A percentile compares a stretch with the other conserved stretches of the same genome.
Conservation (phyloP, 37 sponge, comb jelly and placozoan genomes). For the Petrosia ficiformis region DNA sequence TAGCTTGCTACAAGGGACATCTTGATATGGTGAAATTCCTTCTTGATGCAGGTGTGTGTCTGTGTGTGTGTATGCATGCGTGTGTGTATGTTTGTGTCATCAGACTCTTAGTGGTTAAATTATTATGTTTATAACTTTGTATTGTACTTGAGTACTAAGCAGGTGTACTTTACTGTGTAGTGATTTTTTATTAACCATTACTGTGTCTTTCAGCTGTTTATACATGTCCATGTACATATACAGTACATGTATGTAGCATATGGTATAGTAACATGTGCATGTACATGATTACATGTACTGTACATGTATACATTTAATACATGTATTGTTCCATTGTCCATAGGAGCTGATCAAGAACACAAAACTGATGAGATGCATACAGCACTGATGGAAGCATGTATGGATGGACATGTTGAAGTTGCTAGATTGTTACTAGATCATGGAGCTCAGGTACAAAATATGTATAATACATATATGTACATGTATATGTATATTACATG, state of each 20-base stretch:
- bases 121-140: neutral
- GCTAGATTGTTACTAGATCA: conserved; percentile 78
- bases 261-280: neutral
- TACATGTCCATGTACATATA: too few species aligned
- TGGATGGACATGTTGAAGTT: conserved; percentile 91
- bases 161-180: too few species aligned
- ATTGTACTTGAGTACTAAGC: neutral
- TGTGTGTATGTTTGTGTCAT: neutral
- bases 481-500: neutral
- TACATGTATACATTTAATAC: neutral
- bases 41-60: conserved; percentile 46
- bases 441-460: conserved; percentile 57
- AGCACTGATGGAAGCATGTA: conserved; percentile 88
- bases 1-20: conserved; percentile 87
- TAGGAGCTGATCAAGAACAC: conserved; percentile 88
- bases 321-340: neutral
- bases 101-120: neutral
- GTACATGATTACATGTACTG: too few species aligned
- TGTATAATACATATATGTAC: neutral
- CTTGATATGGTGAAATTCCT: conserved; percentile 85
- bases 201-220: too few species aligned
- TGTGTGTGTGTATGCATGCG: neutral
- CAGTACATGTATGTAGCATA: neutral
- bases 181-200: too few species aligned
- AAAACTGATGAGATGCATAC: conserved; percentile 95